These are phyloP conservation scores for Panthera tigris DNA, from an alignment of 2,113 vertebrate species.

Conservation along the genomic window DNA sequence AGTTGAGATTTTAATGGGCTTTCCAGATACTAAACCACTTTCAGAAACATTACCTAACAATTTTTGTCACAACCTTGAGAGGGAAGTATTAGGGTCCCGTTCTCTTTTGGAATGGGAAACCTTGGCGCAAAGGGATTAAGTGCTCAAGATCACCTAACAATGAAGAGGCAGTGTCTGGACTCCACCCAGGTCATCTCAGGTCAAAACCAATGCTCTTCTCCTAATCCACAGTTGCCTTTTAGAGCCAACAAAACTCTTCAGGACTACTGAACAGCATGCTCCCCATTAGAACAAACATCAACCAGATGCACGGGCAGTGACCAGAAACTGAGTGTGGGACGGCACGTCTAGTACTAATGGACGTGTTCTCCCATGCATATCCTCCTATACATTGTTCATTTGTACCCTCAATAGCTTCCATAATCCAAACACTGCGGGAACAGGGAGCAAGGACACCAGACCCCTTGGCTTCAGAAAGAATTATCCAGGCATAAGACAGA, in stretches of 20 bases:
- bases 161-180: neutral
- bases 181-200: neutral
- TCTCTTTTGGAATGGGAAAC: neutral
- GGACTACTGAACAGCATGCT: neutral
- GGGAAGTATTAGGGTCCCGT: neutral
- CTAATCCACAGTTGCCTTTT: neutral
- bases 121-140: neutral
- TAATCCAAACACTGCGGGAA: neutral
- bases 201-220: neutral
- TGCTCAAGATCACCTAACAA: neutral
- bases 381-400: neutral
- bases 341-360: rapidly evolving
- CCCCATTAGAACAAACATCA: neutral
- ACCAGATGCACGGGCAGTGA: rapidly evolving
- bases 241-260: neutral
- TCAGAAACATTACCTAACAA: neutral
- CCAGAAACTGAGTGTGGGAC: neutral
- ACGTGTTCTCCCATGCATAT: no score
- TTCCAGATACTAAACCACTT: neutral
- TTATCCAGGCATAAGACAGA: neutral
- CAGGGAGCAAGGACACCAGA: neutral
- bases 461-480: neutral
- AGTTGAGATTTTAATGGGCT: neutral
- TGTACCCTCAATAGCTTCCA: neutral
- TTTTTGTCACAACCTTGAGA: neutral